Conservation (phyloP, 2,888 invertebrate genomes). For the Melitaea athalia region DNA sequence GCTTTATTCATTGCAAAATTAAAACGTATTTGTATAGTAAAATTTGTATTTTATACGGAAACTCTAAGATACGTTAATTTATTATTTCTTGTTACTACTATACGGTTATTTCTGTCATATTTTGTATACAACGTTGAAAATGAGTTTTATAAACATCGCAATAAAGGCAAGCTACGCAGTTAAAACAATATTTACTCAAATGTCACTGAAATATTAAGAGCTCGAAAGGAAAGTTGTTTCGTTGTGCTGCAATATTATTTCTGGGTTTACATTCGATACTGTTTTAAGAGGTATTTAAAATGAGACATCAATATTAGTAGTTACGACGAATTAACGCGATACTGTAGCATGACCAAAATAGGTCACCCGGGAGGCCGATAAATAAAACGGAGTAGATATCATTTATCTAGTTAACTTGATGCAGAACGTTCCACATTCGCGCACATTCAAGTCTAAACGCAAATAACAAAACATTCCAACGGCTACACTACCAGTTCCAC, state of each 20-base stretch:
- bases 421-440: constrained; percentile 45
- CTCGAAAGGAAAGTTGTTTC: constrained; percentile 26
- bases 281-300: constrained; percentile 21
- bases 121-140: neutral
- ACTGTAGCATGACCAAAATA: constrained; percentile 55
- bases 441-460: constrained; percentile 44
- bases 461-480: constrained; percentile 44
- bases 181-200: constrained; percentile 23
- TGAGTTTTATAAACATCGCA: constrained; percentile 6
- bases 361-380: constrained; percentile 57
- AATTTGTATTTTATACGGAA: too few relatives aligned
- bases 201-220: constrained; percentile 14
- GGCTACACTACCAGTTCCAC: constrained; percentile 34
- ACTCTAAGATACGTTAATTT: too few relatives aligned
- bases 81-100: too few relatives aligned
- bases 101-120: too few relatives aligned
- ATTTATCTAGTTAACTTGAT: constrained; percentile 37
- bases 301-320: constrained; percentile 25
- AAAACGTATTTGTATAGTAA: too few relatives aligned
- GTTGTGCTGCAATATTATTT: constrained; percentile 20
- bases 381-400: constrained; percentile 45
- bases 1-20: too few relatives aligned
- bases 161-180: constrained; percentile 9
- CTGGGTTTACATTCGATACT: constrained; percentile 19
- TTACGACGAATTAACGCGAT: constrained; percentile 50